Base-by-base conservation (phyloP, 1,140 invertebrate genomes). In the Pentalonia nigronervosa region DNA sequence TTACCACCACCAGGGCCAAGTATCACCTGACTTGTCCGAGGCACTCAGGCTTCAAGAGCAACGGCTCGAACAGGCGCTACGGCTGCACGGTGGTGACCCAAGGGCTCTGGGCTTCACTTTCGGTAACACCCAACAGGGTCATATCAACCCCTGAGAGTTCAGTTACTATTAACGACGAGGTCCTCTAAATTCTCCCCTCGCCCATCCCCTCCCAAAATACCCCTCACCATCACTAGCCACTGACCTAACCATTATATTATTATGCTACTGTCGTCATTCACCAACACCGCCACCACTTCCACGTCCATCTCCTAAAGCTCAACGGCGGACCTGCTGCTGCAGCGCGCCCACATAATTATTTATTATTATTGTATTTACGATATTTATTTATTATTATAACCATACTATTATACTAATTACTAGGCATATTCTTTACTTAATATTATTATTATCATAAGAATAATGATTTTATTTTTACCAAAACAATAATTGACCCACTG, bases 41-140 rank as follows among this genome's bases (percentile, higher is more conserved):
- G 97, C 97, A 20, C 95, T 98, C 91, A 96, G 97, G 94, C 96
- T 98, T 88, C 97, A 98, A 94, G 97, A 98, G 94, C 97, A 98
- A 94, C 96, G 97, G 94, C 95, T 98, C 94, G 97, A 98, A 94
- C 97, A 98, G 94, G 97, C 97, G 20, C 95, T 98, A 94, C 96
- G 97, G 94, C 96, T 98, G 94, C 97, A 98, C 95, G 96, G 96
- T 93, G 96, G 96, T 91, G 96, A 97, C 94, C 96, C 96, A 6
- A 96, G 96, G 81, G 96, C 96, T 56, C 95, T 97, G 67, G 97
- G 96, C 90, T 97, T 97, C 94, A 96, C 96, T 48, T 95, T 97
- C 45, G 94, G 95, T 76, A 95, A 95, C 94, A 95, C 93, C 89
- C 94, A 94, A 90, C 94, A 95, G 89, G 94, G 94, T 81, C 94